Evolutionary conservation across 2,888 invertebrate genomes (phyloP).

Genomic region (Alentia gelatinosa): DNA sequence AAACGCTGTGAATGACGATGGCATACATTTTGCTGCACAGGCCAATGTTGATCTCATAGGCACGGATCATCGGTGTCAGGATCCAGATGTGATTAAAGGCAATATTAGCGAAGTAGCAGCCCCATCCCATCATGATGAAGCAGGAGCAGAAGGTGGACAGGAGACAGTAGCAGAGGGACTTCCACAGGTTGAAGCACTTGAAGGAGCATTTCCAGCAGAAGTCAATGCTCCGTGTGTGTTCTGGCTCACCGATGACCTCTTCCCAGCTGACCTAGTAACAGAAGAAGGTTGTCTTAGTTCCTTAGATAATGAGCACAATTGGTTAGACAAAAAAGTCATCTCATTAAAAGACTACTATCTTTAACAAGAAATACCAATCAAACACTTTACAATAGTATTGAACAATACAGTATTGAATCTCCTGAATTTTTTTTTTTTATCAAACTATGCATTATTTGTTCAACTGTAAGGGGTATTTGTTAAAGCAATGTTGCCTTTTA

Average conservation of each 20-base stretch:
- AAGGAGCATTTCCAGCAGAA: constrained; percentile 87
- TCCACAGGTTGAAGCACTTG: constrained; percentile 85
- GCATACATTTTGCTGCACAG: constrained; percentile 61
- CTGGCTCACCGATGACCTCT: constrained; percentile 72
- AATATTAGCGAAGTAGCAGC: constrained; percentile 74
- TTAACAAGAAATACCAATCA: no score
- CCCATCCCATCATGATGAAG: constrained; percentile 85
- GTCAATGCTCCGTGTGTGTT: constrained; percentile 81
- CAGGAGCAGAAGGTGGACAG: constrained; percentile 86
- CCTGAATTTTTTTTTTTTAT: no score
- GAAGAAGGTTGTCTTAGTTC: no score
- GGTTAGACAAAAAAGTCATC: no score
- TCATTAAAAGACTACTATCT: no score
- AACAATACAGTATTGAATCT: no score
- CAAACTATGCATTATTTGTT: no score
- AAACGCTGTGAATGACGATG: constrained; percentile 60
- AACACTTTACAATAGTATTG: no score
- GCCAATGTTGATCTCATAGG: constrained; percentile 81
- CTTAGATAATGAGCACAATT: no score
- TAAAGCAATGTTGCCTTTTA: no score
- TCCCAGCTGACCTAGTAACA: constrained; percentile 83
- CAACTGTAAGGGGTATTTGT: no score
- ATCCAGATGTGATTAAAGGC: constrained; percentile 83
- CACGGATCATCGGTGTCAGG: constrained; percentile 67
- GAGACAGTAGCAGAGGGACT: constrained; percentile 85